phyloP scores from a whole-genome alignment of 2,888 invertebrate genomes.

The Aleiodes testaceus region DNA sequence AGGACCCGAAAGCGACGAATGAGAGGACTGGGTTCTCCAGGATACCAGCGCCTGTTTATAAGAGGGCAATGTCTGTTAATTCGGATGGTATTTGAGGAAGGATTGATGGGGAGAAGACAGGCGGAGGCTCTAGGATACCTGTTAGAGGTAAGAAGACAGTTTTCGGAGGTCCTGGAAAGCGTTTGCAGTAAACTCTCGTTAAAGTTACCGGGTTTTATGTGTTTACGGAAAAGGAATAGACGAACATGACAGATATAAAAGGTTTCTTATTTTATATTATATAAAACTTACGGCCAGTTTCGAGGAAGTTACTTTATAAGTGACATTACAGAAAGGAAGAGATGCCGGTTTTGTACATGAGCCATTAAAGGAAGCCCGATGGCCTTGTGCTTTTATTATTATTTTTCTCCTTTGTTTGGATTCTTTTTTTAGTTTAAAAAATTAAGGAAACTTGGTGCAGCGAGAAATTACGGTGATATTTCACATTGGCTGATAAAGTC shows the following conservation, averaged over 20 bases:
- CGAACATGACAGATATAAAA: conserved; percentile 24
- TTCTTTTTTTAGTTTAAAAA: background rate
- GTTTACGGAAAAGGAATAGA: background rate
- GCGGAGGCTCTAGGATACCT: background rate
- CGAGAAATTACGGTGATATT: conserved; percentile 40
- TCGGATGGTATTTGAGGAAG: conserved; percentile 65
- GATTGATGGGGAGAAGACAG: background rate
- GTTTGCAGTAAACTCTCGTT: background rate
- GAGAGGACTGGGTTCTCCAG: conserved; percentile 73
- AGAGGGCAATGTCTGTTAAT: conserved; percentile 67
- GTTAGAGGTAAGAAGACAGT: background rate
- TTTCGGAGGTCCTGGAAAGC: background rate
- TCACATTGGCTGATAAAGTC: conserved; percentile 6
- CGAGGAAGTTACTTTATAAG: conserved; percentile 34
- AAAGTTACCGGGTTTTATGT: too few species aligned
- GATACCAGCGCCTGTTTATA: conserved; percentile 75
- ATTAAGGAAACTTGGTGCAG: conserved; percentile 13
- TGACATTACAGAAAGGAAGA: conserved; percentile 30
- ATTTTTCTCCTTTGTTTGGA: background rate
- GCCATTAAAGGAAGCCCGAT: conserved; percentile 29
- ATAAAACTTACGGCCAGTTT: conserved; percentile 36
- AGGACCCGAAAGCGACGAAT: conserved; percentile 73
- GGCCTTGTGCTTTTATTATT: conserved; percentile 38
- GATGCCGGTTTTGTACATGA: conserved; percentile 7
- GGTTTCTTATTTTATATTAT: background rate